phyloP scores from a whole-genome alignment of 2,888 invertebrate genomes.

The Polyploca ridens region DNA sequence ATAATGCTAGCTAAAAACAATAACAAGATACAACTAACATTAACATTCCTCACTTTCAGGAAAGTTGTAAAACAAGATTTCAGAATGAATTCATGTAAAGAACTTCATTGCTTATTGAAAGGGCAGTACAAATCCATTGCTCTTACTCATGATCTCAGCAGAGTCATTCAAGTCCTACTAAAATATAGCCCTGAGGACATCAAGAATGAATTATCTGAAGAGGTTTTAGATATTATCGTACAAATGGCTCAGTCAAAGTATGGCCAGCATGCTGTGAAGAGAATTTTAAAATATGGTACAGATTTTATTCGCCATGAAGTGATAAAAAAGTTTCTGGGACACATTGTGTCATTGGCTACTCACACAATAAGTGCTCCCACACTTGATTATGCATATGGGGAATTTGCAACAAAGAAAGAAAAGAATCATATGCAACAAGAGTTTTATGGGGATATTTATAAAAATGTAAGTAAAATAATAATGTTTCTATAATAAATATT shows the following conservation, averaged over 20 bases:
- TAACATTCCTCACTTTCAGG: constrained; percentile 48
- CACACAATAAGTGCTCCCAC: constrained; percentile 91
- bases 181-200: constrained; percentile 88
- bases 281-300: constrained; percentile 92
- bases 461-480: constrained; percentile 70
- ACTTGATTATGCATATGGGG: constrained; percentile 93
- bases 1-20: too few relatives aligned
- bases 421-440: constrained; percentile 93
- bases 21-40: background rate
- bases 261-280: constrained; percentile 90
- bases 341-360: constrained; percentile 90
- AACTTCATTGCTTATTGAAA: constrained; percentile 86
- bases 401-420: constrained; percentile 90
- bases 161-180: constrained; percentile 95
- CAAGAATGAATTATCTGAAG: constrained; percentile 87
- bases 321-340: constrained; percentile 89
- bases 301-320: constrained; percentile 86
- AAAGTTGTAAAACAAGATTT: constrained; percentile 84
- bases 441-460: constrained; percentile 96
- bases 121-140: constrained; percentile 88
- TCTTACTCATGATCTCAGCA: constrained; percentile 93
- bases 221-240: constrained; percentile 88
- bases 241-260: constrained; percentile 91
- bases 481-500: background rate
- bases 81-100: constrained; percentile 83